Evolutionary conservation across 2,888 invertebrate species (phyloP), one percentile per base, ranked within the genome.

Genomic region (Doris montereyensis): DNA sequence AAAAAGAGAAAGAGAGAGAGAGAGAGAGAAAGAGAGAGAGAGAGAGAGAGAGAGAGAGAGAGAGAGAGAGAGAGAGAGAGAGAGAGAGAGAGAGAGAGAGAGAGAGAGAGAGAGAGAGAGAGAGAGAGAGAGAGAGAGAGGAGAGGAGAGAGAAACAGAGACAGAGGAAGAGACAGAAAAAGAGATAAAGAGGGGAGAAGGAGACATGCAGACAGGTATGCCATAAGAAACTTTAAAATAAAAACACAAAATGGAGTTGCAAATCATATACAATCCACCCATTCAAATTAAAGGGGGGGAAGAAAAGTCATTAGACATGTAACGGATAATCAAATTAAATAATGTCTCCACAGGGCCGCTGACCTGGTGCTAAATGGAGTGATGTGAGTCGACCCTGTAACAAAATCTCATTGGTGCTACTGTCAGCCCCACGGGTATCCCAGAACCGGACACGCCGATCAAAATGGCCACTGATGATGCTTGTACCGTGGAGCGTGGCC

Each of bases 371-470:
- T 84, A 98, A 93, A 92, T 97, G 97, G 85, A 99, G 93, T 68
- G 98, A 98, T 58, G 98, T 98, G 84, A 99, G 95, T 93, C 96
- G 96, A 80, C 97, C 98, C 91, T 96, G 96, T 82, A 99, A 94
- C 84, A 95, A 92, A 83, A 97, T 95, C 92, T 97, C 96, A 90
- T 96, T 96, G 28, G 91, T 91, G 82, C 95, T 94, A 87, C 97
- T 97, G 21, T 95, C 94, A 3, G 70, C 35, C 0, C 79, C 76
- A 87, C 99, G 94, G 82, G 95, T 95, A 92, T 99, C 99, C 98
- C 98, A 99, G 92, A 99, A 92, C 76, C 98, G 94, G 86, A 99
- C 96, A 89, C 95, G 95, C 92, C 97, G 98, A 93, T 99, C 99
- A 92, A 96, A 98, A 93, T 99, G 99, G 30, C 98, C 98, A 88